phyloP scores from a whole-genome alignment of 2,888 invertebrate species.

The Zygothrica quintamaculata region DNA sequence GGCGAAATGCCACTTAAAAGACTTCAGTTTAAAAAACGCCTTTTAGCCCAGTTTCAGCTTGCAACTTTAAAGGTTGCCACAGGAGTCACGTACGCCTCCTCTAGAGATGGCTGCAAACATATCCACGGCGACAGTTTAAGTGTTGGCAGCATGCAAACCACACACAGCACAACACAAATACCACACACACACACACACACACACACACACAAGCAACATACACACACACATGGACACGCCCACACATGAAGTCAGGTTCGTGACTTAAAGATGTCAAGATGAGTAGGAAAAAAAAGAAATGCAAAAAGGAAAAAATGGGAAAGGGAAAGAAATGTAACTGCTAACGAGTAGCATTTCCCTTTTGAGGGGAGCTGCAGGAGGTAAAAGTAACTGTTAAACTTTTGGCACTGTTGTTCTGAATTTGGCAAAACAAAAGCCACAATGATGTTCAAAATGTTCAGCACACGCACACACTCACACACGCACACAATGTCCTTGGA shows the following conservation, averaged over 20 bases:
- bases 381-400: slow-evolving; percentile 55
- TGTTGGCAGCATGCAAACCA: slow-evolving; percentile 69
- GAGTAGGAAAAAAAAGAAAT: slow-evolving; percentile 18
- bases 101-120: slow-evolving; percentile 38
- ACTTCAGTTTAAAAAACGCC: slow-evolving; percentile 44
- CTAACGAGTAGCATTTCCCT: slow-evolving; percentile 56
- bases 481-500: slow-evolving; percentile 30
- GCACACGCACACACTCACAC: slow-evolving; percentile 3
- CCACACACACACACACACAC: slow-evolving; percentile 11
- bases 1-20: slow-evolving; percentile 43
- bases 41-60: slow-evolving; percentile 5
- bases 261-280: slow-evolving; percentile 54
- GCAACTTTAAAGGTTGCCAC: slow-evolving; percentile 3
- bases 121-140: slow-evolving; percentile 62
- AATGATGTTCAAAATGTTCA: slow-evolving; percentile 33
- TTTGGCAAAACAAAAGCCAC: slow-evolving; percentile 62
- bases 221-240: slow-evolving; percentile 35
- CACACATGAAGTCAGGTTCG: slow-evolving; percentile 47
- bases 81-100: slow-evolving; percentile 65
- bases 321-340: slow-evolving; percentile 7
- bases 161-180: slow-evolving; percentile 21
- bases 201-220: slow-evolving; percentile 5
- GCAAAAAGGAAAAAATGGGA: slow-evolving; percentile 4
- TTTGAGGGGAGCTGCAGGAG: slow-evolving; percentile 2
- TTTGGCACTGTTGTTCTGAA: slow-evolving; percentile 15